Percentiles rank a stretch among this genome's conserved stretches.
phyloP scores from a whole-genome alignment of 2,797 vertebrate species.

The Columba guinea region DNA sequence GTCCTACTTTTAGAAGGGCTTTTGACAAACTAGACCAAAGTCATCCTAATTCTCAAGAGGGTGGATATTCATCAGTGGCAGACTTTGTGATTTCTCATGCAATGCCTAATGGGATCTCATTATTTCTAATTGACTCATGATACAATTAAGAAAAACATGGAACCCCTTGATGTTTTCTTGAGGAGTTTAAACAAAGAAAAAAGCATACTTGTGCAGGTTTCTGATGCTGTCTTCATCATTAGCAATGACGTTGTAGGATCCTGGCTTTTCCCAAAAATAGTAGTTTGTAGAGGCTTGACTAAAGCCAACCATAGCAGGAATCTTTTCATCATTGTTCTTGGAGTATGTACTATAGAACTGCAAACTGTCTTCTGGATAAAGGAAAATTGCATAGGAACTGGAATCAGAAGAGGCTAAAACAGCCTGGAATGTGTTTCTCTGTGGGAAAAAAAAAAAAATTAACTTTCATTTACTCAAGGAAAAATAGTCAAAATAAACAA shows the following conservation, averaged over 20 bases:
- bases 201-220: conserved; percentile 85
- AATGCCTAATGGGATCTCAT: neutral
- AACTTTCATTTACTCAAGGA: neutral
- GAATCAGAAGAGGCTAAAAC: conserved; percentile 84
- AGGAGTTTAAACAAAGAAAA: neutral
- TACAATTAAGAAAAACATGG: neutral
- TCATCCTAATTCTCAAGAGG: neutral
- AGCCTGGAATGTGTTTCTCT: conserved; percentile 96
- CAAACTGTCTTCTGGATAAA: conserved; percentile 87
- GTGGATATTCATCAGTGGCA: neutral
- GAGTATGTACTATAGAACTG: conserved; percentile 82
- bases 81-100: neutral
- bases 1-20: neutral
- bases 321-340: conserved; percentile 54
- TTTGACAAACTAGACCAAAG: neutral
- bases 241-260: conserved; percentile 83
- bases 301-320: conserved; percentile 84
- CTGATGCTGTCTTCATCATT: conserved; percentile 80
- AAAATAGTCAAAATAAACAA: neutral
- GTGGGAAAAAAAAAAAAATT: conserved; percentile 20
- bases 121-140: neutral
- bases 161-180: neutral
- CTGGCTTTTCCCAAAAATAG: conserved; percentile 76
- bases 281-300: conserved; percentile 80
- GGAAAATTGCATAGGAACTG: conserved; percentile 87